phyloP scores from a whole-genome alignment of 2,797 vertebrate species.

The Halcyon chelicuti region DNA sequence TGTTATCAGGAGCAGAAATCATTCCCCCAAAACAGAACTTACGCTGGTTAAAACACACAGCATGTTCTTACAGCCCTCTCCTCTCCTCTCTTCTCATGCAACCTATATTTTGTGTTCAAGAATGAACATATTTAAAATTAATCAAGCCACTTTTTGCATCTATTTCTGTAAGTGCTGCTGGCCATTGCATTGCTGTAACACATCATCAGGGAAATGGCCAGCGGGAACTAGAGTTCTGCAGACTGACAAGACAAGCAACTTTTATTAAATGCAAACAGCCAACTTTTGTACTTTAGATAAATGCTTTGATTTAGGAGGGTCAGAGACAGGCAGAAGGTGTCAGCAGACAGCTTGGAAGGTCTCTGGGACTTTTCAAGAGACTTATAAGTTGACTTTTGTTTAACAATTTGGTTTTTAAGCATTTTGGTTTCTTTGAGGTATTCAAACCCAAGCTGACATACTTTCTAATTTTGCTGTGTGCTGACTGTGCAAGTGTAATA shows the following conservation, averaged over 20 bases:
- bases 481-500: constrained; percentile 17
- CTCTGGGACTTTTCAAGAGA: constrained; percentile 50
- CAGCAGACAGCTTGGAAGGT: constrained; percentile 52
- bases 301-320: constrained; percentile 36
- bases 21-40: background rate
- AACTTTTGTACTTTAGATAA: constrained; percentile 53
- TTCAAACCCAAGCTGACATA: background rate
- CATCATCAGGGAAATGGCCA: constrained; percentile 11
- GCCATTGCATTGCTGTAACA: background rate
- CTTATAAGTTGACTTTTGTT: constrained; percentile 34
- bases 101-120: background rate
- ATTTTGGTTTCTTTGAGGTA: constrained; percentile 44
- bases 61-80: background rate
- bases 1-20: background rate
- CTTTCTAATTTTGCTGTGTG: constrained; percentile 20
- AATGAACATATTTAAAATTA: constrained; percentile 1
- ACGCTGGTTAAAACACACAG: background rate
- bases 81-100: background rate
- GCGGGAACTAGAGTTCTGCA: background rate
- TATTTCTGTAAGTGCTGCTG: constrained; percentile 35
- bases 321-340: constrained; percentile 55
- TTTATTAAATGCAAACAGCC: constrained; percentile 39
- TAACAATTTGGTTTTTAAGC: constrained; percentile 20
- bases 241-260: constrained; percentile 17
- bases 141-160: background rate